These are phyloP conservation scores for Atta cephalotes DNA, from an alignment of 1,140 invertebrate genomes.

Conservation along the genomic window DNA sequence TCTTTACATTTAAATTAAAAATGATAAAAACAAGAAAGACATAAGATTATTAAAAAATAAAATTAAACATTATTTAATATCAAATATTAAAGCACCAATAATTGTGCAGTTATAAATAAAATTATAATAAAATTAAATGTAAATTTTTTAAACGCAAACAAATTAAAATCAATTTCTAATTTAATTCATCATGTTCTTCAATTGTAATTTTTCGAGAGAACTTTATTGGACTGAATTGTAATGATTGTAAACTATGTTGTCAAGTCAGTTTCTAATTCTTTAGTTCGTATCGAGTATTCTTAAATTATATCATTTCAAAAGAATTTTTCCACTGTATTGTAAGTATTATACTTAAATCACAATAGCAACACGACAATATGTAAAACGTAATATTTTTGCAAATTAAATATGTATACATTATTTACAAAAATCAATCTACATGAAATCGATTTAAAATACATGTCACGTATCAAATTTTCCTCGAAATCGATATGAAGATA, in stretches of 20 bases:
- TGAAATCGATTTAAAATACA: neutral
- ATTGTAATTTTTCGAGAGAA: too few relatives aligned
- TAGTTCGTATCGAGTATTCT: neutral
- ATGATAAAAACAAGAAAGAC: neutral
- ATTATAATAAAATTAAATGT: neutral
- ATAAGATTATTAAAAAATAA: neutral
- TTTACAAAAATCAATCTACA: neutral
- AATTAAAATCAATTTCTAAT: neutral
- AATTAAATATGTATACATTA: slow-evolving; percentile 4
- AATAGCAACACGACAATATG: neutral
- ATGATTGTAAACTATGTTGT: too few relatives aligned
- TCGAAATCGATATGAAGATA: neutral
- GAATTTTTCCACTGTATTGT: neutral
- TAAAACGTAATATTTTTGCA: neutral
- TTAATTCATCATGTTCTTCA: neutral
- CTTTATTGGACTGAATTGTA: too few relatives aligned
- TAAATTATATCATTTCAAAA: neutral
- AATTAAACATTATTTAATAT: slow-evolving; percentile 12
- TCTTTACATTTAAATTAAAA: neutral
- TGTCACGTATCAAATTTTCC: neutral
- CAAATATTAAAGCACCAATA: neutral
- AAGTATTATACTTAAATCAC: neutral
- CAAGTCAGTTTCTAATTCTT: neutral
- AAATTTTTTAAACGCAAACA: neutral
- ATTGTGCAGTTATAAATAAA: neutral